These are phyloP conservation scores for Peromyscus californicus DNA, from an alignment of 2,113 vertebrate species.

Conservation along the genomic window DNA sequence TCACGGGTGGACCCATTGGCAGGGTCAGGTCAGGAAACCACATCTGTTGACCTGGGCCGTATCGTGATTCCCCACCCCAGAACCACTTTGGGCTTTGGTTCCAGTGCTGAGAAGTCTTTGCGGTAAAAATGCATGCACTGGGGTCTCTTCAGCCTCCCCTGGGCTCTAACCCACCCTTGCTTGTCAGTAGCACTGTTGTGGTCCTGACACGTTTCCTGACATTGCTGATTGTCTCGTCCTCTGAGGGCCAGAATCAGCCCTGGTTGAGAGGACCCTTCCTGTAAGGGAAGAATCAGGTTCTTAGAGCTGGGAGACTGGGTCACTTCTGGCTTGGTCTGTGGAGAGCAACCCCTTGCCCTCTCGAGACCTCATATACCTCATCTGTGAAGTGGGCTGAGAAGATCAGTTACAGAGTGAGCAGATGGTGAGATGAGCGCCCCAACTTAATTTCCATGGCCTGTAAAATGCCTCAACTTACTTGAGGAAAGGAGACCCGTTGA, in stretches of 20 bases:
- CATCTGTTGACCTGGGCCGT: background rate
- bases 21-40: background rate
- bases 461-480: background rate
- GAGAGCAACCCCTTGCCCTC: background rate
- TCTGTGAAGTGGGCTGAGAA: background rate
- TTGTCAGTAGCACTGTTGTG: background rate
- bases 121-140: fast-evolving
- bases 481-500: background rate
- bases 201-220: background rate
- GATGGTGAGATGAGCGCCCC: background rate
- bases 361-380: background rate
- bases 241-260: background rate
- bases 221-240: no score
- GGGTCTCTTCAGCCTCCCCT: background rate
- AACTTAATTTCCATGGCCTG: background rate
- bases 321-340: background rate
- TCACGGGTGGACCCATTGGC: fast-evolving
- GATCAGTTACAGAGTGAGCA: background rate
- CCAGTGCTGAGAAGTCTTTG: no score
- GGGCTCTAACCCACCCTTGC: background rate
- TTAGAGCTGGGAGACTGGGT: background rate
- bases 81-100: background rate
- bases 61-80: background rate
- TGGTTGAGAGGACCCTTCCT: background rate
- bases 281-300: no score